Conservation (phyloP, 2,888 invertebrate genomes). For the Furcula furcula region DNA sequence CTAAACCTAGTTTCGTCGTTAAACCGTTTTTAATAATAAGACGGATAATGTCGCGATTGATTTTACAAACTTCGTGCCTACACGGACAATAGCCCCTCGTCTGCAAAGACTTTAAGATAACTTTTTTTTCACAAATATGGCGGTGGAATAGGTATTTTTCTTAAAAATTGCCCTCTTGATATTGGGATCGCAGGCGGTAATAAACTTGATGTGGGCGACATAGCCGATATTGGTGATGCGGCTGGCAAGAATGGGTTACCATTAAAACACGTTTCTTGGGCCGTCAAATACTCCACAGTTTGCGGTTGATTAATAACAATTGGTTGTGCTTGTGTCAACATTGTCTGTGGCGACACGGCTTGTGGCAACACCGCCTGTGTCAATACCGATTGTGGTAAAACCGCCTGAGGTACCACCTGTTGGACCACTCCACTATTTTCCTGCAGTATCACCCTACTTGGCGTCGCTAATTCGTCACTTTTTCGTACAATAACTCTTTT, state of each 20-base stretch:
- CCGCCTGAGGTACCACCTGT: background rate
- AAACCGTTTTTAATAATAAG: no score
- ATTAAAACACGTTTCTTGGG: constrained; percentile 5
- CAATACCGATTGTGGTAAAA: constrained; percentile 3
- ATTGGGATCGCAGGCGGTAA: constrained; percentile 40
- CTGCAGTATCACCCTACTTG: background rate
- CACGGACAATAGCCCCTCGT: no score
- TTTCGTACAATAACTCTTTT: background rate
- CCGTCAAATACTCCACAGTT: background rate
- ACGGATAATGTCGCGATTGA: no score
- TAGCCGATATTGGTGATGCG: constrained; percentile 45
- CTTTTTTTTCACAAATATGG: constrained; percentile 33
- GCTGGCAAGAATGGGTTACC: constrained; percentile 45
- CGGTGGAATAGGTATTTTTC: constrained; percentile 56
- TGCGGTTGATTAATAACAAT: constrained; percentile 2
- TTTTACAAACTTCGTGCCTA: no score
- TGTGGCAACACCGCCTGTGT: no score
- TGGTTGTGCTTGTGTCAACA: background rate
- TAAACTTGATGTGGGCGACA: constrained; percentile 30
- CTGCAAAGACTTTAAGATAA: no score
- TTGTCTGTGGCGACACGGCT: constrained; percentile 1
- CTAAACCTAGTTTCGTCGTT: no score
- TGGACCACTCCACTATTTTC: background rate
- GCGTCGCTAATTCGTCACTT: background rate
- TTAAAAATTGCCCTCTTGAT: constrained; percentile 46